Conservation (phyloP, 2,113 vertebrate genomes). For the Notarius quadriscutis region DNA sequence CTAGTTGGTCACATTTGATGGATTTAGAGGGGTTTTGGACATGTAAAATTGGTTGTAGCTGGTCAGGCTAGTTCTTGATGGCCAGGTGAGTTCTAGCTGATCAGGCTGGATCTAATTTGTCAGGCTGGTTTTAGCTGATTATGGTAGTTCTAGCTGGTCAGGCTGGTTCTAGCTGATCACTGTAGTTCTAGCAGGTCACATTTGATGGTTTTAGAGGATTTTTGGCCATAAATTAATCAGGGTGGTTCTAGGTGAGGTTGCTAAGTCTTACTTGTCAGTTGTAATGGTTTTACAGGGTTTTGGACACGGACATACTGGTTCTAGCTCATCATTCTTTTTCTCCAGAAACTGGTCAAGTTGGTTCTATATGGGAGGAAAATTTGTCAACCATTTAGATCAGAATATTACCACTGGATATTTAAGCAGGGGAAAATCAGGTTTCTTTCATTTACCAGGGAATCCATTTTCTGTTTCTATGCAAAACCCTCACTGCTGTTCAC, state of each 20-base stretch:
- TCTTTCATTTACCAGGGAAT: background rate
- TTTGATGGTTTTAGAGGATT: background rate
- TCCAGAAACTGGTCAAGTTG: background rate
- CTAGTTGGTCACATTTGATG: background rate
- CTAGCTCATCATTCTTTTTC: no score
- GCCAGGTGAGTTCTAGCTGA: background rate
- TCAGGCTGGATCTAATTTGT: background rate
- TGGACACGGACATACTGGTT: background rate
- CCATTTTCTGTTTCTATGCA: background rate
- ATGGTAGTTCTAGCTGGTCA: background rate
- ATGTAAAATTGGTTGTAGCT: background rate
- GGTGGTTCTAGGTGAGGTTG: background rate
- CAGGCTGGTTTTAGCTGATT: background rate
- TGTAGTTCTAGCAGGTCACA: background rate
- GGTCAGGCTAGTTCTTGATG: background rate
- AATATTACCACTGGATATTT: background rate
- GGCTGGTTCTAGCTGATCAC: background rate
- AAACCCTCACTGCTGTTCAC: background rate
- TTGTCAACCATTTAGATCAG: no score
- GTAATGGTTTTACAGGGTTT: background rate
- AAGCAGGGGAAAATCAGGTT: background rate
- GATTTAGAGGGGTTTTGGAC: background rate
- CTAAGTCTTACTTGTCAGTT: background rate
- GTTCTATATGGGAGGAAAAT: background rate
- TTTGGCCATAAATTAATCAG: background rate